Evolutionary conservation across 2,888 invertebrate species (phyloP).

Genomic region (Phragmatobia fuliginosa): DNA sequence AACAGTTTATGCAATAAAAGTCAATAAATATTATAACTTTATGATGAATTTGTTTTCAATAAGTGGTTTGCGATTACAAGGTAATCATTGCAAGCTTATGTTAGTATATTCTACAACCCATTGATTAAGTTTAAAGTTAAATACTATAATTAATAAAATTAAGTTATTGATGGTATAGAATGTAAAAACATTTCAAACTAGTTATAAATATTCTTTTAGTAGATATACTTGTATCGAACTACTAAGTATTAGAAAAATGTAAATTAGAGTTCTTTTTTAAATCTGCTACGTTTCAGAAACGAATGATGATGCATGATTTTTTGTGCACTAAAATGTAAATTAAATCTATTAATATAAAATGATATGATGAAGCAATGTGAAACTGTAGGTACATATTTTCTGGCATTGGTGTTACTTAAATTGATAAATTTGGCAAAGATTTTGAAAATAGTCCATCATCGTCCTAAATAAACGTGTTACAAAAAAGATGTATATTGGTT

Average conservation of each 20-base stretch:
- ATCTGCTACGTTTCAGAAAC: neutral
- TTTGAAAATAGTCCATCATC: no score
- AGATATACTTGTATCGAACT: neutral
- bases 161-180: neutral
- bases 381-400: no score
- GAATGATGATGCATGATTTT: no score
- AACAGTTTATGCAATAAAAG: neutral
- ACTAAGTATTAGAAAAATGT: neutral
- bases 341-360: no score
- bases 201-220: neutral
- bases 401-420: neutral
- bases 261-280: neutral
- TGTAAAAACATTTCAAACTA: neutral
- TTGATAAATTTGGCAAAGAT: neutral
- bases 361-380: no score
- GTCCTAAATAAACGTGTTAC: neutral
- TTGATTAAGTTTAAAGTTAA: neutral
- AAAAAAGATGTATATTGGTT: conserved; percentile 5
- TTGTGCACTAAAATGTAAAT: neutral
- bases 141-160: neutral
- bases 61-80: conserved; percentile 7
- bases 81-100: conserved; percentile 7
- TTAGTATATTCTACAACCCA: neutral
- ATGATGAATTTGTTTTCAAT: conserved; percentile 9
- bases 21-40: neutral